Conservation (phyloP, 2,797 vertebrate genomes). For the Tokudaia tokunoshimensis region DNA sequence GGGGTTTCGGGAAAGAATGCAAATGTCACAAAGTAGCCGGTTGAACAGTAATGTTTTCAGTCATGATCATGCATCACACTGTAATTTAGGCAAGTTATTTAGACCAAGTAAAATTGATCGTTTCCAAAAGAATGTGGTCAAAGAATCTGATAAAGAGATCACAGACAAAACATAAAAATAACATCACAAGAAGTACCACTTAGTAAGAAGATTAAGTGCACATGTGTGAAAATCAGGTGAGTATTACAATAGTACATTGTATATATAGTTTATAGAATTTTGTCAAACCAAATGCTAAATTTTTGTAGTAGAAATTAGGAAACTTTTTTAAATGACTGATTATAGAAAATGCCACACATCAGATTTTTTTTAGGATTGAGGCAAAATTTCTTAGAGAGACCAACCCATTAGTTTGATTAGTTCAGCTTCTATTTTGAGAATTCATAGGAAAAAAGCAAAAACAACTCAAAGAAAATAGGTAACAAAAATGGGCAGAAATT, state of each 20-base stretch:
- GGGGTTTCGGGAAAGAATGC: not conserved
- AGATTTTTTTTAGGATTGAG: not conserved
- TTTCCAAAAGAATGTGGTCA: not conserved
- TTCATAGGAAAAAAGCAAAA: not conserved
- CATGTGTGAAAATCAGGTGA: not conserved
- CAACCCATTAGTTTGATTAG: not conserved
- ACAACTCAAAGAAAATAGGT: not conserved
- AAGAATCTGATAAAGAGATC: not conserved
- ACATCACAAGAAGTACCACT: not conserved
- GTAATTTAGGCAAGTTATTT: not conserved
- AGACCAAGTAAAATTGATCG: not conserved
- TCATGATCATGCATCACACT: not conserved
- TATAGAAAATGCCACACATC: not conserved
- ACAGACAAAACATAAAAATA: not conserved
- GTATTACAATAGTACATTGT: not conserved
- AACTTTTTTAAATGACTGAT: not conserved
- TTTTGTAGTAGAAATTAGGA: not conserved
- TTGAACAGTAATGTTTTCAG: not conserved
- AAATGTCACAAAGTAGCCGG: not conserved
- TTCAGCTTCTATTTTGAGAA: slow-evolving; percentile 9
- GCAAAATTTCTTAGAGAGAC: slow-evolving; percentile 8
- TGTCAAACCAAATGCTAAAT: not conserved
- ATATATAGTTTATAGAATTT: not conserved
- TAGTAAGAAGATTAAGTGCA: not conserved
- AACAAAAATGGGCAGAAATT: not conserved